phyloP scores from a whole-genome alignment of 2,888 invertebrate genomes.

The Notocelia uddmanniana region DNA sequence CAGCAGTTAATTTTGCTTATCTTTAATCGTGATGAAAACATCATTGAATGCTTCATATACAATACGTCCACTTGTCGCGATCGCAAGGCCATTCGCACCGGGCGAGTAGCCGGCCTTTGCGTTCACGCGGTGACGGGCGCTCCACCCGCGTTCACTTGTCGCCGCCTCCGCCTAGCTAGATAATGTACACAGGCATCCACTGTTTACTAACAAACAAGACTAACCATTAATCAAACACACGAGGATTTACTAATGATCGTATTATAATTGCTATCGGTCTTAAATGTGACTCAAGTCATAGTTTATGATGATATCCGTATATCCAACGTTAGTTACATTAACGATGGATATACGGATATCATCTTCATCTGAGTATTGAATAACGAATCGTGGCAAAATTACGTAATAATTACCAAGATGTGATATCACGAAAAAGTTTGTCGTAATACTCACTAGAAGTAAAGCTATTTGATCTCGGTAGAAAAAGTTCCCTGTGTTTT shows the following conservation, averaged over 20 bases:
- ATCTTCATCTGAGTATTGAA: conserved; percentile 9
- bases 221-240: conserved; percentile 12
- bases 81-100: conserved; percentile 67
- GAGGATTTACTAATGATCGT: conserved; percentile 11
- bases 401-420: conserved; percentile 6
- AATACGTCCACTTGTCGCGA: conserved; percentile 72
- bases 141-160: conserved; percentile 48
- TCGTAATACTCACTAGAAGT: conserved; percentile 7
- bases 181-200: conserved; percentile 46
- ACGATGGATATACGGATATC: not conserved
- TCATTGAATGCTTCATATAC: conserved; percentile 40
- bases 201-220: conserved; percentile 59
- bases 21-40: conserved; percentile 41
- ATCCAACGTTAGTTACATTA: conserved; percentile 1
- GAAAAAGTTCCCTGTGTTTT: conserved; percentile 4
- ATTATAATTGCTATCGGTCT: conserved; percentile 9
- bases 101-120: conserved; percentile 66
- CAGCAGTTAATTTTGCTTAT: conserved; percentile 30
- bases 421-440: conserved; percentile 16
- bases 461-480: not conserved
- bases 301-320: not conserved
- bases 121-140: conserved; percentile 71
- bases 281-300: conserved; percentile 16
- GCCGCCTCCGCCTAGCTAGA: conserved; percentile 43
- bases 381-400: conserved; percentile 15